Evolutionary conservation across 2,113 vertebrate genomes (phyloP), one percentile per base, ranked within the genome.

Genomic region (Nothocercus nigrocapillus): DNA sequence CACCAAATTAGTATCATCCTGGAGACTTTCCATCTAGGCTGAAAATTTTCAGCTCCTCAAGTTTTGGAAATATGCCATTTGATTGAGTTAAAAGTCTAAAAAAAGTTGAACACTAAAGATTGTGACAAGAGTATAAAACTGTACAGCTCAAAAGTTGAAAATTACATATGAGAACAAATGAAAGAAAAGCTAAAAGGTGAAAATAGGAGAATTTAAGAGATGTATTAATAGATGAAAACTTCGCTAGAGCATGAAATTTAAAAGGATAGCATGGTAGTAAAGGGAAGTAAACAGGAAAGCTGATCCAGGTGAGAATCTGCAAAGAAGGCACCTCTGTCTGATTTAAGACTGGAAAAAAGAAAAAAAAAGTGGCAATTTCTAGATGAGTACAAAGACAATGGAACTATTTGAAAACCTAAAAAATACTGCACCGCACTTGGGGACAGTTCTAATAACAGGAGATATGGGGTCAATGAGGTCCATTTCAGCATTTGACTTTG

Each of bases 31-130:
- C 40, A 84, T 90, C 90, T 73, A 36, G 30, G 69, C 5, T 92
- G 77, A 94, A 92, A 96, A 79, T 90, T 22, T n/a, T 30, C 30
- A 44, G 12, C 85, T 86, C 27, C 49, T 82, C 49, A 80, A 79
- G 28, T 77, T 91, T 89, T 49, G 86, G 90, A 82, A 90, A 87
- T 68, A 34, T 92, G 66, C 88, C 92, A 84, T 78, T 51, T 86
- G 64, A 69, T 96, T 74, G 67, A 88, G 84, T 92, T 90, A 66
- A 59, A 92, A 79, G 58, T 79, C 69, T 78, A 66, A 90, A 70
- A 87, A 72, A 40, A 38, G 49, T 72, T 56, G 44, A 54, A 27
- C 42, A 62, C 24, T 59, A 78, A 81, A 76, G 19, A 3, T 16
- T 20, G 11, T 83, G 69, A 62, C 40, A 28, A 45, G 49, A 78